These are phyloP conservation scores for Callipepla californica DNA, from an alignment of 2,113 vertebrate species.

Conservation along the genomic window DNA sequence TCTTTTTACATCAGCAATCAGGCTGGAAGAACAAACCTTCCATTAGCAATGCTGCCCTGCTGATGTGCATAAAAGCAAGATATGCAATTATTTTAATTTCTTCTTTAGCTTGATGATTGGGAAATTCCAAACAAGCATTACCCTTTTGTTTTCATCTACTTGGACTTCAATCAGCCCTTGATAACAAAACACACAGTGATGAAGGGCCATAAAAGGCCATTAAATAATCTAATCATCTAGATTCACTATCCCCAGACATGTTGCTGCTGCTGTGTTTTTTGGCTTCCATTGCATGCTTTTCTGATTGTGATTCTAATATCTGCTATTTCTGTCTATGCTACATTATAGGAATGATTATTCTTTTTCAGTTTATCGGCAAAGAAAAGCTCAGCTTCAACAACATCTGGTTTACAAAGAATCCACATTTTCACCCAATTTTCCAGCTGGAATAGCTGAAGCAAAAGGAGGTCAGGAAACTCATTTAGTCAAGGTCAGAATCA, in stretches of 20 bases:
- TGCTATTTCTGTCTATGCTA: not conserved
- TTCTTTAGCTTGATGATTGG: not conserved
- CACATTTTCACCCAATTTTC: constrained; percentile 5
- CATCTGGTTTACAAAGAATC: constrained; percentile 22
- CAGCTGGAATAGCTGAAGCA: constrained; percentile 29
- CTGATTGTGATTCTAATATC: not conserved
- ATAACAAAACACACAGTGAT: not conserved
- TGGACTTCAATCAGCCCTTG: not conserved
- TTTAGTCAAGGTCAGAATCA: constrained; percentile 9
- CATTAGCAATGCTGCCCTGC: not conserved
- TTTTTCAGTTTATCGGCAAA: not conserved
- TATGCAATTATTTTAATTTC: constrained; percentile 19
- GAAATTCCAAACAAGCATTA: constrained; percentile 29
- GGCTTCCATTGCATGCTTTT: not conserved
- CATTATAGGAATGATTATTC: not conserved
- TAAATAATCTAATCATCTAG: constrained; percentile 48
- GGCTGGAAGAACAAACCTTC: not conserved
- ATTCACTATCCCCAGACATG: constrained; percentile 23
- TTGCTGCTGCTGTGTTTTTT: not conserved
- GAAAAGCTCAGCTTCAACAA: constrained; percentile 26
- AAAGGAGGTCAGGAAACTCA: constrained; percentile 26
- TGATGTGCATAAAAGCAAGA: not conserved
- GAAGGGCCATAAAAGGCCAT: not conserved
- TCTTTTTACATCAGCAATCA: not conserved
- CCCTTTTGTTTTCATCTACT: not conserved